Conservation (phyloP, 2,113 vertebrate genomes). For the Elephas maximus region DNA sequence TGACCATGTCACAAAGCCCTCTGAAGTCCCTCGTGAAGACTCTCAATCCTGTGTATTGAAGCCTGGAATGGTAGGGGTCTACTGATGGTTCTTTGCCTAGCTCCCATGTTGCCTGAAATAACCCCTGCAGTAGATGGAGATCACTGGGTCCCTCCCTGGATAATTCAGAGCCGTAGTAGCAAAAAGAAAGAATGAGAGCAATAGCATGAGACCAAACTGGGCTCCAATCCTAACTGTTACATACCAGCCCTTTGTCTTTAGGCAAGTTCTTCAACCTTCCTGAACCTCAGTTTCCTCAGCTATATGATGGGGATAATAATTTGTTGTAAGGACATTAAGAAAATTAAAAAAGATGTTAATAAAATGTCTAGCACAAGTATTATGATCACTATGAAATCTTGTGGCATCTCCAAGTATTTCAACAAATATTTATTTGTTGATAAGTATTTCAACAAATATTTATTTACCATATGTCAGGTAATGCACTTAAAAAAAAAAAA, state of each 20-base stretch:
- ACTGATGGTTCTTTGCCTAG: neutral
- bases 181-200: neutral
- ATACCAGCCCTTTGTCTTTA: neutral
- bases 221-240: neutral
- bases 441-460: constrained; percentile 18
- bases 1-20: constrained; percentile 4
- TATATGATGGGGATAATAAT: neutral
- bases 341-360: neutral
- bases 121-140: neutral
- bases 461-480: neutral
- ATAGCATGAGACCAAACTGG: neutral
- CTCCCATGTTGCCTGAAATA: neutral
- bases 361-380: constrained; percentile 12
- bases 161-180: neutral
- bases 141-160: neutral
- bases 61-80: neutral
- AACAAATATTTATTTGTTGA: neutral
- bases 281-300: neutral
- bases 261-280: neutral
- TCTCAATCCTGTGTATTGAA: neutral
- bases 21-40: neutral
- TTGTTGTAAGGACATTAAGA: neutral
- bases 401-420: constrained; percentile 4
- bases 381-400: constrained; percentile 16
- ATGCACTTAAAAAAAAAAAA: neutral